A percentile compares a stretch with the other conserved stretches of the same genome.
Conservation (phyloP, 2,888 invertebrate species). For the Phlogophora meticulosa region DNA sequence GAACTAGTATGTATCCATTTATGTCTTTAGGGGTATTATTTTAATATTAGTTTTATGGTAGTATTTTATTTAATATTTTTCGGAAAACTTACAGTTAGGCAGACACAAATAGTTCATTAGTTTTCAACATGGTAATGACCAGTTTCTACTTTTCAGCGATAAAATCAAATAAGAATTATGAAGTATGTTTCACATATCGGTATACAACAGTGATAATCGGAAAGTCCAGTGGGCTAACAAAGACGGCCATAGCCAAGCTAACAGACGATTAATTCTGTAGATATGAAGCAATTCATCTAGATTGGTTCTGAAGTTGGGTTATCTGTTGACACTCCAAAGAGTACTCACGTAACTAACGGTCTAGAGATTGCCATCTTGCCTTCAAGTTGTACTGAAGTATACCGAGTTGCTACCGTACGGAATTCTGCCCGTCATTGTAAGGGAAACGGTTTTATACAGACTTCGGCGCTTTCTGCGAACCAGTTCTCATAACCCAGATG, state of each 20-base stretch:
- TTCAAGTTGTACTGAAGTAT: slow-evolving; percentile 42
- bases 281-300: slow-evolving; percentile 3
- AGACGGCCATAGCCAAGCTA: neutral
- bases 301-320: slow-evolving; percentile 11
- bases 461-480: slow-evolving; percentile 60
- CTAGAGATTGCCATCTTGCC: slow-evolving; percentile 28
- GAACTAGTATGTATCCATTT: too few relatives aligned
- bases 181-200: neutral
- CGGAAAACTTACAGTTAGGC: too few relatives aligned
- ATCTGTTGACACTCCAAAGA: slow-evolving; percentile 17
- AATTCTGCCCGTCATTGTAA: slow-evolving; percentile 59
- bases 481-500: slow-evolving; percentile 63
- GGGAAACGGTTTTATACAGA: slow-evolving; percentile 51
- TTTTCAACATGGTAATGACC: too few relatives aligned
- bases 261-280: neutral
- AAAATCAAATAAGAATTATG: too few relatives aligned
- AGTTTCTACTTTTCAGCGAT: too few relatives aligned
- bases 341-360: slow-evolving; percentile 26
- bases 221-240: neutral
- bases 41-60: too few relatives aligned
- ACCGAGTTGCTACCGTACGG: slow-evolving; percentile 52
- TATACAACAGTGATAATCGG: neutral
- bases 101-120: too few relatives aligned
- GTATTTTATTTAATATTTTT: too few relatives aligned
- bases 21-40: too few relatives aligned